Evolutionary conservation across 2,797 vertebrate genomes (phyloP).

Genomic region (Pempheris klunzingeri): DNA sequence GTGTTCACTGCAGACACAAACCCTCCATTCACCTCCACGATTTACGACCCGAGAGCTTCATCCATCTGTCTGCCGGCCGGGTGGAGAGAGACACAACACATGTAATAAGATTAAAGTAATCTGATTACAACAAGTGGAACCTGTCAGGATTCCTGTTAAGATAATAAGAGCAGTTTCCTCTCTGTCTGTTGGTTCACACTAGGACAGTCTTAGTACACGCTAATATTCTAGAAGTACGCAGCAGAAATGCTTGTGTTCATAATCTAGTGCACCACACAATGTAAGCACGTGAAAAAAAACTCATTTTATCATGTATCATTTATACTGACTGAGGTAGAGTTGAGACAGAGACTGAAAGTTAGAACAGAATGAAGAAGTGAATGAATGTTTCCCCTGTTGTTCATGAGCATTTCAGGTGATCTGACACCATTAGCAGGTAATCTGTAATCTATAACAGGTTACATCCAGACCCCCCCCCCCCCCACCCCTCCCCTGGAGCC

Average conservation of each 20-base stretch:
- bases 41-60: constrained; percentile 39
- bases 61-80: constrained; percentile 12
- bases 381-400: too few species aligned
- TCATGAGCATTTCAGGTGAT: background rate
- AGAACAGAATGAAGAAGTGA: background rate
- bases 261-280: background rate
- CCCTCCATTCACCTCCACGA: constrained; percentile 18
- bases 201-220: background rate
- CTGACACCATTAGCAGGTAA: constrained; percentile 18
- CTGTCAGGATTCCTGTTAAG: constrained; percentile 27
- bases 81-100: constrained; percentile 27
- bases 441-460: constrained; percentile 56
- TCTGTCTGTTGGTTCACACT: constrained; percentile 15
- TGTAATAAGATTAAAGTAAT: constrained; percentile 67
- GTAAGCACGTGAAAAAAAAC: background rate
- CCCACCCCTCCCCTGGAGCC: constrained; percentile 63
- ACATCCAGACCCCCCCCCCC: constrained; percentile 18
- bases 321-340: background rate
- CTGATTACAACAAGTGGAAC: constrained; percentile 62
- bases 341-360: background rate
- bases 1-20: constrained; percentile 11
- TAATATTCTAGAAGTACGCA: background rate
- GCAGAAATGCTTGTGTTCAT: background rate
- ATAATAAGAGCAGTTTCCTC: constrained; percentile 31
- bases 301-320: background rate